A percentile compares a stretch with the other conserved stretches of the same genome.
Evolutionary conservation across 2,797 vertebrate species (phyloP).

Genomic region (Hylomyscus alleni): DNA sequence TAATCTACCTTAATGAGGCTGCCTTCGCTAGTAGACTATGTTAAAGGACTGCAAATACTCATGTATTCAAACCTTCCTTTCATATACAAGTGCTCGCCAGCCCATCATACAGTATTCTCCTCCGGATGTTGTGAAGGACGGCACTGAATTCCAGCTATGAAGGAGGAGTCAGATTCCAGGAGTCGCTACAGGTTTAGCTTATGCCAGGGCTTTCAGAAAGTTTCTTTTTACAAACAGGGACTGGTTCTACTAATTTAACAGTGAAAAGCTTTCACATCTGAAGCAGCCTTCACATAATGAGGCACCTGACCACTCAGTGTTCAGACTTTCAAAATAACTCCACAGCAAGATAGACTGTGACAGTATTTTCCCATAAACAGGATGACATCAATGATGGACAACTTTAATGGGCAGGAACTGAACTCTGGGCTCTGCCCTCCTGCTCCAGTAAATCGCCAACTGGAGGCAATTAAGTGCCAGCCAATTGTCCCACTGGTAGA

Average conservation of each 20-base stretch:
- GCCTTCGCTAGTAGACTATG: constrained; percentile 12
- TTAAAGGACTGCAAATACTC: constrained; percentile 27
- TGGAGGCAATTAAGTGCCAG: constrained; percentile 52
- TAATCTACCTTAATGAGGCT: constrained; percentile 50
- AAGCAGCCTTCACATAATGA: background rate
- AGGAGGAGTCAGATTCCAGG: constrained; percentile 73
- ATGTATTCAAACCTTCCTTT: constrained; percentile 62
- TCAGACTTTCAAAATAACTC: constrained; percentile 40
- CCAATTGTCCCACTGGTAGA: background rate
- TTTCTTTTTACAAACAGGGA: constrained; percentile 57
- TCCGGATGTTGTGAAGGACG: constrained; percentile 42
- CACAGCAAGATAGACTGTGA: background rate
- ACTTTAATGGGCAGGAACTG: background rate
- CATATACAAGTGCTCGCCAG: constrained; percentile 31
- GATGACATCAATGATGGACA: background rate
- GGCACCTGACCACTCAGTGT: background rate
- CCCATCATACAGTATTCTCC: constrained; percentile 68
- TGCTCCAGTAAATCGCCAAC: background rate
- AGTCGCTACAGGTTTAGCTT: constrained; percentile 67
- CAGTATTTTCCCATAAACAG: constrained; percentile 17
- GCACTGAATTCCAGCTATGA: constrained; percentile 64
- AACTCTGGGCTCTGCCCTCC: background rate
- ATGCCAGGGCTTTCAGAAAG: constrained; percentile 6
- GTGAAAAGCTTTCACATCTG: background rate
- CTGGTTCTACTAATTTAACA: constrained; percentile 17